Percentiles rank a stretch among this genome's conserved stretches.
phyloP scores from a whole-genome alignment of 2,113 vertebrate species.

The Vimba vimba region DNA sequence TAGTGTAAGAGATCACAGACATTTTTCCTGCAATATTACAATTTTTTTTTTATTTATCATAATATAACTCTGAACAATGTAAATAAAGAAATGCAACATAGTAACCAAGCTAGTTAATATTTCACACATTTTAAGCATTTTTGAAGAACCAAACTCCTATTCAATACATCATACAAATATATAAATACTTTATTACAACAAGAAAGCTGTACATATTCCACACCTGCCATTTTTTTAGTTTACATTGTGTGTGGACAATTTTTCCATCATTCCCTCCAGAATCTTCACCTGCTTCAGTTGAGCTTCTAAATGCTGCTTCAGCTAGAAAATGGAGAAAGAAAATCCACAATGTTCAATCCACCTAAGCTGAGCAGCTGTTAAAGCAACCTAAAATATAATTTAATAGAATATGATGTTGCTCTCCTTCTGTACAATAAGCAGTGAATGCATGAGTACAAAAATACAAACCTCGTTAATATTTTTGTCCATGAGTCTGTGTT shows the following conservation, averaged over 20 bases:
- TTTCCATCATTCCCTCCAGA: constrained; percentile 39
- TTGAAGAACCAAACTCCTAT: neutral
- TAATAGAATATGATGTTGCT: constrained; percentile 24
- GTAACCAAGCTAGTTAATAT: neutral
- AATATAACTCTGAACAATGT: neutral
- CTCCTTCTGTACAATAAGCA: neutral
- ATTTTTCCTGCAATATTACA: neutral
- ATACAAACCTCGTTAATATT: constrained; percentile 67
- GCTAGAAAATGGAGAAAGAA: constrained; percentile 32
- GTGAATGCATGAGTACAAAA: neutral
- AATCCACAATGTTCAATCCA: neutral
- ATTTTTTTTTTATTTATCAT: neutral
- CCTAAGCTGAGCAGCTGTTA: neutral
- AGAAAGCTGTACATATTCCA: neutral
- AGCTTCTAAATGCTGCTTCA: constrained; percentile 52
- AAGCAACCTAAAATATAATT: neutral
- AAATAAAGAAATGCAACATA: neutral
- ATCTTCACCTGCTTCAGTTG: constrained; percentile 51
- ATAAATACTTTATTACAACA: neutral
- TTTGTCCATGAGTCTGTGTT: constrained; percentile 62
- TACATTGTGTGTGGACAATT: neutral
- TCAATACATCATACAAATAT: constrained; percentile 1
- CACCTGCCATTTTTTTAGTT: neutral
- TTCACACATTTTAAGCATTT: neutral
- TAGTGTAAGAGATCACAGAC: neutral